These are phyloP conservation scores for Bombus huntii DNA, from an alignment of 1,140 invertebrate genomes.

Conservation along the genomic window DNA sequence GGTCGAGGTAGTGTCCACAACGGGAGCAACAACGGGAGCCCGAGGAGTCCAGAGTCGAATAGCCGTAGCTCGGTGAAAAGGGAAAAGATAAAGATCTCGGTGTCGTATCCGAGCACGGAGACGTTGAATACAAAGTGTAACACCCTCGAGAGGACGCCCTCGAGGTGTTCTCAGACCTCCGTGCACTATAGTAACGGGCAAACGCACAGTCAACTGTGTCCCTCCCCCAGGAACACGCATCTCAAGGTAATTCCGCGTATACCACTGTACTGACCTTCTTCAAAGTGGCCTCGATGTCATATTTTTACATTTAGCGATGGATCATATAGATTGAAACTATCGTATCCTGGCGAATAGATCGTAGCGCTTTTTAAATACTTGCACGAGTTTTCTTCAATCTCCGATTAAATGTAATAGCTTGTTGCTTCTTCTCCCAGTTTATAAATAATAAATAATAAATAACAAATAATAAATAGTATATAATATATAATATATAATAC, in stretches of 20 bases:
- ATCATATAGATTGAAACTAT: no score
- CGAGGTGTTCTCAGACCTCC: slow-evolving; percentile 76
- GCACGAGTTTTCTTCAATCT: no score
- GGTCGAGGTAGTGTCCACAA: slow-evolving; percentile 86
- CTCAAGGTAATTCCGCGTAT: slow-evolving; percentile 72
- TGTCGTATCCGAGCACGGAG: slow-evolving; percentile 91
- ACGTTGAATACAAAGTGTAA: slow-evolving; percentile 85
- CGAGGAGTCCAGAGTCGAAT: slow-evolving; percentile 74
- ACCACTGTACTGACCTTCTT: no score
- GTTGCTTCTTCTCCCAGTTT: no score
- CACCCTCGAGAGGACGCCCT: slow-evolving; percentile 78
- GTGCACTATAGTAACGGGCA: slow-evolving; percentile 80
- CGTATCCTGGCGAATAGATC: no score
- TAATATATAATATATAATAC: no score
- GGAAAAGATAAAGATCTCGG: slow-evolving; percentile 91
- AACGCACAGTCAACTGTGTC: slow-evolving; percentile 77
- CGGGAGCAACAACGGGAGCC: slow-evolving; percentile 84
- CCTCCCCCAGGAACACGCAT: slow-evolving; percentile 74
- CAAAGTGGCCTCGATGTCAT: not conserved
- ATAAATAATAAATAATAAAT: no score
- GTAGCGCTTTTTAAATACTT: no score
- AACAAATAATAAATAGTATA: no score
- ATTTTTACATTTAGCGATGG: no score
- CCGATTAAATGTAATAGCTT: no score
- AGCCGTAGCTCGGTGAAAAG: slow-evolving; percentile 82